Base-by-base conservation (phyloP, 2,888 invertebrate genomes). In the Crossocerus cetratus region DNA sequence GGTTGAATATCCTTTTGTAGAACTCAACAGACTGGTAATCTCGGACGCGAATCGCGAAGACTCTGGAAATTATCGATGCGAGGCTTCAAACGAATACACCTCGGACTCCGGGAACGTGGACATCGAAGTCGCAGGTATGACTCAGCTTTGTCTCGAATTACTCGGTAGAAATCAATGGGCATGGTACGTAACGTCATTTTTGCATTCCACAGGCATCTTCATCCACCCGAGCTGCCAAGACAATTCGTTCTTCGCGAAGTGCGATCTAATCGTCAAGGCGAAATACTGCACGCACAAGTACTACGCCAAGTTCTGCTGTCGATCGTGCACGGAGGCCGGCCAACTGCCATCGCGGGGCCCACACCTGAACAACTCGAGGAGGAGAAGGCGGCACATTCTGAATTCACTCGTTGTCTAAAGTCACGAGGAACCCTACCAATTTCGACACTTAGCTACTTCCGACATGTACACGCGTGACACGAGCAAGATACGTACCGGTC, bases 221-320 rank as follows among this genome's bases (percentile, higher is more conserved):
- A 93, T 97, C 61, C 94, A 95, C 83, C 93, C 95, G 13, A 94
- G 94, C 85, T 98, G 98, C 89, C 94, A 94, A 60, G 98, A 98
- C 91, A 97, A 95, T 88, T 94, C 94, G 54, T 95, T 94, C 92
- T 96, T 97, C 89, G 98, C 98, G 64, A 96, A 97, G 88, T 99
- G 98, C 90, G 92, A 93, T 55, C 92, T 98, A 67, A 98, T 98
- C 84, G 97, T 98, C 2, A 92, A 93, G 86, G 97, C 95, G 69
- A 93, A 93, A 69, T 96, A 95, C 90, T 99, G 98, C 90, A 92
- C 92, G n/a, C 97, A 98, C 91, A 93, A 93, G 80, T 98, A 98
- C 91, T 99, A 98, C 91, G 96, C 97, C 78, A 93, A 93, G 91
- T 97, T 98, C 93, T 99, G 98, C 91, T 99, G 98, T 91, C 94